A percentile compares a stretch with the other conserved stretches of the same genome.
Evolutionary conservation across 64 coral and sea anemone species (phyloP).

Genomic region (Montipora capricornis): DNA sequence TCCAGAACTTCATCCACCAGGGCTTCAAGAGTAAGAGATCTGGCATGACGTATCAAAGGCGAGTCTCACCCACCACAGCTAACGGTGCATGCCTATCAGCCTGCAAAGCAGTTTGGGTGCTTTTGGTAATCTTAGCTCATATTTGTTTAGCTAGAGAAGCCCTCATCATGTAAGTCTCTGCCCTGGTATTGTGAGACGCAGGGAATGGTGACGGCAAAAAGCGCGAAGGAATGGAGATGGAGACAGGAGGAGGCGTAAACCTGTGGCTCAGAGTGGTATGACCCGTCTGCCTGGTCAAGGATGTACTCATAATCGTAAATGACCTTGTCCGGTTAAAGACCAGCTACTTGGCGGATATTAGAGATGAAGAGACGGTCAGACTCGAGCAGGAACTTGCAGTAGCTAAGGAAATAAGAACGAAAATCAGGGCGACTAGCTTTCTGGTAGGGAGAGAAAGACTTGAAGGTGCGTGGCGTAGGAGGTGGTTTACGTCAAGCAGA

Average conservation of each 20-base stretch:
- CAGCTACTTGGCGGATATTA: background rate
- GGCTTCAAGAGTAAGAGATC: too few relatives aligned
- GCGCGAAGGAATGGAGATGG: slow-evolving; percentile 31
- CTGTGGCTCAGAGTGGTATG: background rate
- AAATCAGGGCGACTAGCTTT: slow-evolving; percentile 20
- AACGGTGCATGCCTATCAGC: slow-evolving; percentile 5
- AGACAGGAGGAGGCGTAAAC: background rate
- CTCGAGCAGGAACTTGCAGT: slow-evolving; percentile 10
- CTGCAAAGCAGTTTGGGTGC: slow-evolving; percentile 24
- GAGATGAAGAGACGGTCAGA: background rate
- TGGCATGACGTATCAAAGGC: background rate
- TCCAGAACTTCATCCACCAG: too few relatives aligned
- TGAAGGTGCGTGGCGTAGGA: background rate
- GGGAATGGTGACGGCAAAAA: slow-evolving; percentile 21
- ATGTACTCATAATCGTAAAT: background rate
- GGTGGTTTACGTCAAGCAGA: background rate
- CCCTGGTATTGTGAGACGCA: slow-evolving; percentile 33
- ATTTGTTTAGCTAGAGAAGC: slow-evolving; percentile 10
- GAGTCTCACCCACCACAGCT: slow-evolving; percentile 6
- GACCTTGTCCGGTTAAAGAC: background rate
- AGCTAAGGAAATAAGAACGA: slow-evolving; percentile 27
- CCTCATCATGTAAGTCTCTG: slow-evolving; percentile 29
- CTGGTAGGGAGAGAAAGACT: slow-evolving; percentile 4
- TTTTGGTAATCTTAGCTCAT: background rate
- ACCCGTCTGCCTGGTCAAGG: background rate